These are phyloP conservation scores for Acrocephalus scirpaceus DNA, from an alignment of 2,797 vertebrate species.

Conservation along the genomic window DNA sequence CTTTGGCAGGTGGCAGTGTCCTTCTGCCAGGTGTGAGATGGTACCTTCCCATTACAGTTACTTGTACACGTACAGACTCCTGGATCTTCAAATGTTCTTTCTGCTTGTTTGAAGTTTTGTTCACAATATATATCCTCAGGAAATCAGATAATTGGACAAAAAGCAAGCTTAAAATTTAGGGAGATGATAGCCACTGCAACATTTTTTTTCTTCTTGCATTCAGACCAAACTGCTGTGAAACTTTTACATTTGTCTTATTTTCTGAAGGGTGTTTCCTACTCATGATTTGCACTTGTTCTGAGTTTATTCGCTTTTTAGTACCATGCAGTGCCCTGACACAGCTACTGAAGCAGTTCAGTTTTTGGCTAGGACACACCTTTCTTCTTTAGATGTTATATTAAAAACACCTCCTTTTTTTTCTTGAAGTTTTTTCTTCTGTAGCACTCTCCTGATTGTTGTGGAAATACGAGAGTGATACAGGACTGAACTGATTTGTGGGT, in stretches of 20 bases:
- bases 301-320: not conserved
- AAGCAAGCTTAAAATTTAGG: not conserved
- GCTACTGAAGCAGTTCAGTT: not conserved
- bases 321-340: not conserved
- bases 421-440: not conserved
- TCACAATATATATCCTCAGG: not conserved
- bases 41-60: not conserved
- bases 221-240: not conserved
- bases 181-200: not conserved
- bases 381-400: not conserved
- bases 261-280: not conserved
- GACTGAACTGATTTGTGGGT: not conserved
- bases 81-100: not conserved
- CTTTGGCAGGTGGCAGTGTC: not conserved
- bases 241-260: not conserved
- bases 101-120: not conserved
- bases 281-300: not conserved
- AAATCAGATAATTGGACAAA: conserved; percentile 2
- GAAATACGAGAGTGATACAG: not conserved
- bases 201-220: not conserved
- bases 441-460: not conserved
- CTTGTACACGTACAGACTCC: not conserved
- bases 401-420: not conserved
- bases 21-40: not conserved
- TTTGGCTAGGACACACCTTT: not conserved